A percentile compares a stretch with the other conserved stretches of the same genome.
Conservation (phyloP, 30 jellyfish, hydroid and myxozoan genomes). For the Aurelia coerulea region DNA sequence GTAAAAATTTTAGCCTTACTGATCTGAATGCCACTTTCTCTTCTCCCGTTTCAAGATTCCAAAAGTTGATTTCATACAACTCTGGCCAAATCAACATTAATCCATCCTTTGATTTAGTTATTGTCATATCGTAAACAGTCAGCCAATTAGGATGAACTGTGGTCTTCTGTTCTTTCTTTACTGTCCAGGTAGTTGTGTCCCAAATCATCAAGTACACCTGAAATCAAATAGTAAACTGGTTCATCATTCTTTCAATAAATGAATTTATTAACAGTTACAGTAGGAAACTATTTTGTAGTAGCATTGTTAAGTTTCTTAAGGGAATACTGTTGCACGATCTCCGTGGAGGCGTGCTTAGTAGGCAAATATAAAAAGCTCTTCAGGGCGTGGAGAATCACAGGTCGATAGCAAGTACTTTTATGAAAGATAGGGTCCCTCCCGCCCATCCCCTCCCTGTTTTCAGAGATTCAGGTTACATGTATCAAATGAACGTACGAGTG, state of each 20-base stretch:
- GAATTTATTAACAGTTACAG: too few relatives aligned
- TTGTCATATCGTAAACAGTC: conserved; percentile 23
- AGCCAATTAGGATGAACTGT: conserved; percentile 38
- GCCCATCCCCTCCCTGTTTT: too few relatives aligned
- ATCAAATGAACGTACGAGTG: too few relatives aligned
- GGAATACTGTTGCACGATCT: too few relatives aligned
- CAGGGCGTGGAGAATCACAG: too few relatives aligned
- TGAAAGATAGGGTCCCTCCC: too few relatives aligned
- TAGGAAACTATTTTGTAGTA: too few relatives aligned
- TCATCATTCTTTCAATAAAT: neutral
- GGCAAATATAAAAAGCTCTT: too few relatives aligned
- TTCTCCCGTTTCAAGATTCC: conserved; percentile 78
- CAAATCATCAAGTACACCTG: conserved; percentile 56
- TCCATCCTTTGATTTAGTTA: conserved; percentile 36
- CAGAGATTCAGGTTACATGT: too few relatives aligned
- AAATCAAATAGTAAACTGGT: neutral
- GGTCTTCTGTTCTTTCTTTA: conserved; percentile 37
- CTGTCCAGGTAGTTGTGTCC: conserved; percentile 72
- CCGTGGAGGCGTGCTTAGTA: too few relatives aligned
- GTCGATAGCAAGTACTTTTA: too few relatives aligned
- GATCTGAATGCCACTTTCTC: conserved; percentile 69
- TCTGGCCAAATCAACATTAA: conserved; percentile 74
- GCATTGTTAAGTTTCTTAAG: too few relatives aligned
- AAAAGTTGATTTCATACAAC: conserved; percentile 63
- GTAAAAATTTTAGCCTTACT: conserved; percentile 26